These are phyloP conservation scores for Eupithecia tripunctaria DNA, from an alignment of 2,888 invertebrate genomes.

Conservation along the genomic window DNA sequence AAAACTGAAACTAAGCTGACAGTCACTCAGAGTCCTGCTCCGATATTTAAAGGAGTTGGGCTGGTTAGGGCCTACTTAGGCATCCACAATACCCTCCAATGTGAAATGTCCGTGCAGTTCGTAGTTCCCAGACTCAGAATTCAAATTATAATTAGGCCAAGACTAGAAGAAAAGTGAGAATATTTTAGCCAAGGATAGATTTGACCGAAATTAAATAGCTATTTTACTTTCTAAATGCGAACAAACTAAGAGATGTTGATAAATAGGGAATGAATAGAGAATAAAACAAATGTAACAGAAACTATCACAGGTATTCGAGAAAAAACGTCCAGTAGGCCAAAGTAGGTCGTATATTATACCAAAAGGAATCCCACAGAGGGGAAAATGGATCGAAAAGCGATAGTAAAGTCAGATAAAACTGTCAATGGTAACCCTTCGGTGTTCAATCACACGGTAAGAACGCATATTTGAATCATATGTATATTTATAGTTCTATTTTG, in stretches of 20 bases:
- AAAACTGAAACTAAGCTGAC: no score
- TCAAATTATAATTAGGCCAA: no score
- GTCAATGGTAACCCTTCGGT: constrained; percentile 55
- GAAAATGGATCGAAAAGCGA: constrained; percentile 52
- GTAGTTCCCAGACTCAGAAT: no score
- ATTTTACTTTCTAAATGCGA: no score
- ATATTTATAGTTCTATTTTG: constrained; percentile 4
- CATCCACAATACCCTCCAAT: no score
- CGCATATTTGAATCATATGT: constrained; percentile 5
- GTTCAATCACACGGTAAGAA: constrained; percentile 48
- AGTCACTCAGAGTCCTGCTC: no score
- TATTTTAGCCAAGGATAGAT: neutral
- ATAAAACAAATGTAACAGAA: constrained; percentile 31
- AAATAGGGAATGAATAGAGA: no score
- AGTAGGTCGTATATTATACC: constrained; percentile 42
- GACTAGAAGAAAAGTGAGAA: neutral
- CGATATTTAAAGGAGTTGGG: no score
- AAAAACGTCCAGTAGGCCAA: constrained; percentile 42
- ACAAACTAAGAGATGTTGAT: no score
- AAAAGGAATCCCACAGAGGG: constrained; percentile 50
- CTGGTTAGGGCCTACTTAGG: no score
- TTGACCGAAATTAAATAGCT: neutral
- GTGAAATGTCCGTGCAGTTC: no score
- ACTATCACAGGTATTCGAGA: constrained; percentile 39
- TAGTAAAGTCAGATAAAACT: constrained; percentile 59